phyloP scores from a whole-genome alignment of 2,888 invertebrate species.

The Mayetiola destructor region DNA sequence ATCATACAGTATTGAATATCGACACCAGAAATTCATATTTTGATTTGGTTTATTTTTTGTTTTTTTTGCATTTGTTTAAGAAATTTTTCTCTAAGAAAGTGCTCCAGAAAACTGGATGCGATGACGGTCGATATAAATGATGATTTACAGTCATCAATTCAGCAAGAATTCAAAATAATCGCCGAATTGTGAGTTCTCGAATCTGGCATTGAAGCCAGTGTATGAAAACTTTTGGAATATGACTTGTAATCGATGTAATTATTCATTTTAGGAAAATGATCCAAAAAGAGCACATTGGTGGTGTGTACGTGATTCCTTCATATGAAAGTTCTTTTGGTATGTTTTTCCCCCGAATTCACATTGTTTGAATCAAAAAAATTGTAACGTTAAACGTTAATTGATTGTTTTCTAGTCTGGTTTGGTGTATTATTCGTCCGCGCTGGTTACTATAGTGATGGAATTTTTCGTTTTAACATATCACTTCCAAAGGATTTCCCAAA shows the following conservation, averaged over 20 bases:
- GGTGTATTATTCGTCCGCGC: slow-evolving; percentile 58
- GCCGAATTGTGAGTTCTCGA: slow-evolving; percentile 81
- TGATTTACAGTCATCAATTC: slow-evolving; percentile 42
- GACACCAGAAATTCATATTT: neutral
- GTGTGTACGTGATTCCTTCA: slow-evolving; percentile 87
- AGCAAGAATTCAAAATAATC: slow-evolving; percentile 79
- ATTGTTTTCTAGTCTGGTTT: slow-evolving; percentile 26
- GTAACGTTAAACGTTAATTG: neutral
- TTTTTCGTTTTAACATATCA: slow-evolving; percentile 76
- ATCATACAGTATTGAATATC: too few relatives aligned
- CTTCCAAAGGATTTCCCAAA: slow-evolving; percentile 79
- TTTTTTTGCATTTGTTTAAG: neutral
- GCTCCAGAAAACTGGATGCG: neutral
- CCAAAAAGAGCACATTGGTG: slow-evolving; percentile 69
- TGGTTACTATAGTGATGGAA: slow-evolving; percentile 77
- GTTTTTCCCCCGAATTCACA: neutral
- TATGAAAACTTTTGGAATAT: neutral
- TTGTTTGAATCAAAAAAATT: neutral
- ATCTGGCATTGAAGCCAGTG: neutral
- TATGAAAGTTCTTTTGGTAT: slow-evolving; percentile 66
- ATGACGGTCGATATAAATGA: slow-evolving; percentile 8
- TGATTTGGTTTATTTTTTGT: neutral
- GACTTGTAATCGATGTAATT: neutral
- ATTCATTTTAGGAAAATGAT: slow-evolving; percentile 59
- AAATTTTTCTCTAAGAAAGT: neutral